Evolutionary conservation across 2,797 vertebrate genomes (phyloP).

Genomic region (Leptatherina wallacei): DNA sequence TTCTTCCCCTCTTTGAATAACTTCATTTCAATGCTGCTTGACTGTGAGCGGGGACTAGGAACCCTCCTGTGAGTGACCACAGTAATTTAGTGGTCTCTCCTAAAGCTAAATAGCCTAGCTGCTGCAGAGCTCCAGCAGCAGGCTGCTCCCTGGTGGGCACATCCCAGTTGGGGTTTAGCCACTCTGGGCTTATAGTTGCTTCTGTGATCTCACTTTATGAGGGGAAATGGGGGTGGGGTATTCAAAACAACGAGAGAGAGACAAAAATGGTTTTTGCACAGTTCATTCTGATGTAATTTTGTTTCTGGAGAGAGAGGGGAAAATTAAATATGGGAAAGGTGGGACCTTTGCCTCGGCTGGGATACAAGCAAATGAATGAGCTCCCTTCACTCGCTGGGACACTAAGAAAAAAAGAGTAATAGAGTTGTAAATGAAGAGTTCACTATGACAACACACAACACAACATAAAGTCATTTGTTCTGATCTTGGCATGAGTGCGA

Average conservation of each 20-base stretch:
- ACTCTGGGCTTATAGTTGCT: conserved; percentile 19
- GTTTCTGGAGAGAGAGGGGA: conserved; percentile 17
- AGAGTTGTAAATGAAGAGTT: conserved; percentile 63
- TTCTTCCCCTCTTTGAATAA: conserved; percentile 15
- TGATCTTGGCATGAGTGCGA: conserved; percentile 58
- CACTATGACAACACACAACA: conserved; percentile 70
- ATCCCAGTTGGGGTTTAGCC: conserved; percentile 48
- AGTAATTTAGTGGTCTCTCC: conserved; percentile 55
- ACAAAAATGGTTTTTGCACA: background rate
- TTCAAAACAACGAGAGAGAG: conserved; percentile 12
- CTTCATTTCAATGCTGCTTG: conserved; percentile 17
- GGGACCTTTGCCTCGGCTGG: conserved; percentile 54
- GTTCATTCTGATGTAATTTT: conserved; percentile 28
- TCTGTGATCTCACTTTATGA: conserved; percentile 32
- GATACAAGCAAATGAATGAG: conserved; percentile 57
- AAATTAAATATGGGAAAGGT: conserved; percentile 58
- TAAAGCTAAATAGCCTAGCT: conserved; percentile 56
- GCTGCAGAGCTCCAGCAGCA: conserved; percentile 55
- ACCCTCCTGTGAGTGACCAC: conserved; percentile 49
- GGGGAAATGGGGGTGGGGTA: conserved; percentile 4
- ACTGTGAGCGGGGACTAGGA: conserved; percentile 20
- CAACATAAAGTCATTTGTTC: conserved; percentile 71
- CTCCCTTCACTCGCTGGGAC: conserved; percentile 49
- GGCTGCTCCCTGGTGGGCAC: conserved; percentile 72
- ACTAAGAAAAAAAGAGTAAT: conserved; percentile 41